phyloP scores from a whole-genome alignment of 1,140 invertebrate genomes.

The Macrobrachium nipponense region DNA sequence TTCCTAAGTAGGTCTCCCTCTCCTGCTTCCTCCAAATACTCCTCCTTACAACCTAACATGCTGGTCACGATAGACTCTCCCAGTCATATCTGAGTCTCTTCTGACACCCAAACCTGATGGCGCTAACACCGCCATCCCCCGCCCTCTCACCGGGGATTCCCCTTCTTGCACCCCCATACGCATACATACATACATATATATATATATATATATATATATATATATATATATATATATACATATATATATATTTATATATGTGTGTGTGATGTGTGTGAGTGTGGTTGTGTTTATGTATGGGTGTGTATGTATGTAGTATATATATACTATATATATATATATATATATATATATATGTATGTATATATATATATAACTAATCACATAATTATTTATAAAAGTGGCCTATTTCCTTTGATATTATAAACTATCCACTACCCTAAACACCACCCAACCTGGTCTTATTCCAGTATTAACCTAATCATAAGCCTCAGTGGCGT shows the following conservation, averaged over 20 bases:
- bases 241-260: constrained; percentile 3
- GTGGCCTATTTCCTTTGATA: background rate
- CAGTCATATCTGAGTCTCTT: too few relatives aligned
- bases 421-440: background rate
- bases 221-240: constrained; percentile 15
- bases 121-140: too few relatives aligned
- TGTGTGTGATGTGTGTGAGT: constrained; percentile 32
- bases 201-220: constrained; percentile 30
- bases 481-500: too few relatives aligned
- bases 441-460: background rate
- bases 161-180: background rate
- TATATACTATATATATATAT: constrained; percentile 5
- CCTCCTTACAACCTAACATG: background rate
- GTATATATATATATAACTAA: constrained; percentile 1
- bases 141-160: too few relatives aligned
- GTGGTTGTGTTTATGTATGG: constrained; percentile 14
- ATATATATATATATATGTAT: constrained; percentile 18
- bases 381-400: constrained; percentile 2
- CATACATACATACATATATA: constrained; percentile 16
- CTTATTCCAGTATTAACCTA: background rate
- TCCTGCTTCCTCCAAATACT: background rate
- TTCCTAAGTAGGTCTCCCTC: background rate
- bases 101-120: too few relatives aligned
- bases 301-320: constrained; percentile 28
- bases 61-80: background rate